phyloP scores from a whole-genome alignment of 2,797 vertebrate species.

The Phaenicophaeus curvirostris region DNA sequence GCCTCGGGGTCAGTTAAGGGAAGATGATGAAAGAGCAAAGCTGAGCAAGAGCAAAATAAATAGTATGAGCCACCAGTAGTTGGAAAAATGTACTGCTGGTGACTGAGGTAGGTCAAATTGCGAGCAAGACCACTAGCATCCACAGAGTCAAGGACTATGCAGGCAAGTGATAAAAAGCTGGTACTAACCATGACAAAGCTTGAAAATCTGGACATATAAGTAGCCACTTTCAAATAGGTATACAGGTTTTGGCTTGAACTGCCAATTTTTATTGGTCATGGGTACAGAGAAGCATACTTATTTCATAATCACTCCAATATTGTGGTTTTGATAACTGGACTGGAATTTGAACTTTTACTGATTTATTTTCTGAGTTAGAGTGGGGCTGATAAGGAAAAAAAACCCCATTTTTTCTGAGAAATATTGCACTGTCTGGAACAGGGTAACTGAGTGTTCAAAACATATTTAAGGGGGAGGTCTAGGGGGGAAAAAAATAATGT shows the following conservation, averaged over 20 bases:
- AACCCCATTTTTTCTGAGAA: constrained; percentile 8
- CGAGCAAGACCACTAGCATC: neutral
- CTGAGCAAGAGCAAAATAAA: neutral
- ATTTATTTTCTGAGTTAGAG: constrained; percentile 8
- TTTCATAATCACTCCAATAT: constrained; percentile 4
- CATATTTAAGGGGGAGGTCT: neutral
- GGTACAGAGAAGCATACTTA: neutral
- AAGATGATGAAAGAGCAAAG: neutral
- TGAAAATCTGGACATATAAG: neutral
- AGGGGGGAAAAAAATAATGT: neutral
- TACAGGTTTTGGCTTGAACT: neutral
- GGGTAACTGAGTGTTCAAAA: neutral
- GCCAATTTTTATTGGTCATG: too few species aligned
- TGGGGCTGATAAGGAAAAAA: neutral
- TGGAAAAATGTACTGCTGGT: neutral
- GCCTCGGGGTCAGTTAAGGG: neutral
- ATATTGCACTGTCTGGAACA: neutral
- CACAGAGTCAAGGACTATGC: neutral
- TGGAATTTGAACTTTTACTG: constrained; percentile 49
- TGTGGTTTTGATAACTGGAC: neutral
- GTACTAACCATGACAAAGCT: neutral
- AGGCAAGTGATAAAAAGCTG: neutral
- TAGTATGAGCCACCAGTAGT: neutral
- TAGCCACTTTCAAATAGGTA: neutral
- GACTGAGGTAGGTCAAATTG: neutral